Evolutionary conservation across 2,888 invertebrate species (phyloP), one percentile per base, ranked within the genome.

Genomic region (Zele albiditarsus): DNA sequence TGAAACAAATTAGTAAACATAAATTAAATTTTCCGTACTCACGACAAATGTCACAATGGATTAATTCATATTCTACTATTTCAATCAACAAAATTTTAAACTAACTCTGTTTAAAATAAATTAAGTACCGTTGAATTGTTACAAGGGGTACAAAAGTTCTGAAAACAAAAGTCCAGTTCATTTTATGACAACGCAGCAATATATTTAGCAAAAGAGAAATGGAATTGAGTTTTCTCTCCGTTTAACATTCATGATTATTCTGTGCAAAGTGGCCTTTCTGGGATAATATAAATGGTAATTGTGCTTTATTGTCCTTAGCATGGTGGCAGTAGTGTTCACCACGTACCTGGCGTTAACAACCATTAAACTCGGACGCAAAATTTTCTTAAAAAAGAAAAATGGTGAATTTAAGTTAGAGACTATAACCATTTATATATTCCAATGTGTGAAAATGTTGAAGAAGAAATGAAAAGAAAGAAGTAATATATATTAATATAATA

Each of bases 281-380:
- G 74, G 77, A 82, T 79, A 81, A 82, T 84, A 83, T 82, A 83
- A 84, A 84, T 83, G 84, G 82, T 84, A 84, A 85, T 85, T 83
- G 80, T 79, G 78, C 76, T 79, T 79, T 81, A 83, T 83, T 83
- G 82, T 81, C 80, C 77, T 77, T 77, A 78, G 74, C 20, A 74
- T 77, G 75, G 72, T 76, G 68, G 72, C 76, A 58, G 70, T 77
- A 73, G 71, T 76, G 68, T 71, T 76, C 57, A 66, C 71, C 77
- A 73, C 78, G 71, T 63, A 46, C 31, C 68, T 67, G 62, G 77
- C 80, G 80, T 82, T 82, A 82, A 82, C 79, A 79, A 77, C 81
- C 79, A 80, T 81, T 80, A 77, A 73, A 78, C 53, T 77, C 73
- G 71, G 70, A 77, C 76, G 66, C 77, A 77, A 78, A 80, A 68